A percentile compares a stretch with the other conserved stretches of the same genome.
phyloP scores from a whole-genome alignment of 2,888 invertebrate species.

The Sclerodermus sp. region DNA sequence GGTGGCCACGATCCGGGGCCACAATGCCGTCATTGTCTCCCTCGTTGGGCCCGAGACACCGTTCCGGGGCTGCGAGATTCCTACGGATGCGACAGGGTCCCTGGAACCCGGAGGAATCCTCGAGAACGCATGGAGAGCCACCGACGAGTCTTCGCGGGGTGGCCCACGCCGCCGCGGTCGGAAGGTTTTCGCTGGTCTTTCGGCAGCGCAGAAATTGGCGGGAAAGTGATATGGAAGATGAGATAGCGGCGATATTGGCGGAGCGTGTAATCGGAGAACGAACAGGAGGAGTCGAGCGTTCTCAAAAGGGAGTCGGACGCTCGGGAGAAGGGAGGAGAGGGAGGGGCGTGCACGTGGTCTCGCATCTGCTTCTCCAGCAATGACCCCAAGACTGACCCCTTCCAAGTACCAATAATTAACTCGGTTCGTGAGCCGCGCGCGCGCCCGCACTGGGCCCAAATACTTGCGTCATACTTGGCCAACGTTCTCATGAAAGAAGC shows the following conservation, averaged over 20 bases:
- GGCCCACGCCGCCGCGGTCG: too few relatives aligned
- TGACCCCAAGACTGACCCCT: slow-evolving; percentile 49
- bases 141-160: too few relatives aligned
- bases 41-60: too few relatives aligned
- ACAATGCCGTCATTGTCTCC: slow-evolving; percentile 18
- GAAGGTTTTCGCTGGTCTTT: too few relatives aligned
- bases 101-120: too few relatives aligned
- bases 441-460: slow-evolving; percentile 23
- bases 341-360: slow-evolving; percentile 44
- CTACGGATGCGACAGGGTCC: too few relatives aligned
- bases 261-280: too few relatives aligned
- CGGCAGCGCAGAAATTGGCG: too few relatives aligned
- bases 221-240: too few relatives aligned
- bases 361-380: slow-evolving; percentile 46
- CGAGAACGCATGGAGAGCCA: too few relatives aligned
- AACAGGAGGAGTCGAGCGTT: background rate
- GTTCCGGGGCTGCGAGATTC: too few relatives aligned
- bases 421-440: slow-evolving; percentile 38
- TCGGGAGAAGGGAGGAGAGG: slow-evolving; percentile 7
- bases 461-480: slow-evolving; percentile 29
- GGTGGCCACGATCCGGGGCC: background rate
- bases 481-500: slow-evolving; percentile 30
- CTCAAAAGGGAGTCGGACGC: slow-evolving; percentile 3
- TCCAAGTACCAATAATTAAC: slow-evolving; percentile 55
- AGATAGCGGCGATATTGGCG: background rate